Evolutionary conservation across 1,140 invertebrate species (phyloP), one percentile per base, ranked within the genome.

Genomic region (Neuroterus valhalla): DNA sequence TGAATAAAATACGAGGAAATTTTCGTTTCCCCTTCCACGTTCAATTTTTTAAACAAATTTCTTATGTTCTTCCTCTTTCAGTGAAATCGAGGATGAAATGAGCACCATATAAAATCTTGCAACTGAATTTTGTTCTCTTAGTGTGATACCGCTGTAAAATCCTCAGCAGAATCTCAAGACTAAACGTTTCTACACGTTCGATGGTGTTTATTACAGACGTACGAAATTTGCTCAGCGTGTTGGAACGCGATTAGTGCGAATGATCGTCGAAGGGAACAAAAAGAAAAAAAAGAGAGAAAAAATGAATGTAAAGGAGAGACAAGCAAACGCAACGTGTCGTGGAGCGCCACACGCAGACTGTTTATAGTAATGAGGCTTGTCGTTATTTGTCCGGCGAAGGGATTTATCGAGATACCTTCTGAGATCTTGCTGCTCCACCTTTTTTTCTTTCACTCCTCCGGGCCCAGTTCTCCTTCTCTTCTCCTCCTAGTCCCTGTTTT

Each of bases 301-400:
- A 50, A 71, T 52, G 70, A 73, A 77, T 50, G 70, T 43, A 67
- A 50, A 77, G 21, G 67, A 71, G 78, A 73, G 77, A 74, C 71
- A 76, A 77, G 80, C 69, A 81, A 71, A 77, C 66, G 76, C 82
- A 70, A 77, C 70, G 76, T 70, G 71, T 67, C 68, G 75, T 72
- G 69, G 43, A 76, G 81, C 71, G 83, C 85, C 86, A 87, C 86
- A 87, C 86, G 86, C 85, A 87, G 86, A 83, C 78, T 89, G 86
- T 88, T 89, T 89, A 89, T 89, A 89, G 88, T 89, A 89, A 89
- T 89, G 87, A 88, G 86, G 84, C 87, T 88, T 89, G 88, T 89
- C 88, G 88, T 89, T 89, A 89, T 89, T 89, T 89, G 88, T 89
- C 86, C 87, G 83, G 80, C 83, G 81, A 85, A 83, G 79, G 87